These are phyloP conservation scores for Zelostemma sp. DNA, from an alignment of 1,140 invertebrate genomes.

Conservation along the genomic window DNA sequence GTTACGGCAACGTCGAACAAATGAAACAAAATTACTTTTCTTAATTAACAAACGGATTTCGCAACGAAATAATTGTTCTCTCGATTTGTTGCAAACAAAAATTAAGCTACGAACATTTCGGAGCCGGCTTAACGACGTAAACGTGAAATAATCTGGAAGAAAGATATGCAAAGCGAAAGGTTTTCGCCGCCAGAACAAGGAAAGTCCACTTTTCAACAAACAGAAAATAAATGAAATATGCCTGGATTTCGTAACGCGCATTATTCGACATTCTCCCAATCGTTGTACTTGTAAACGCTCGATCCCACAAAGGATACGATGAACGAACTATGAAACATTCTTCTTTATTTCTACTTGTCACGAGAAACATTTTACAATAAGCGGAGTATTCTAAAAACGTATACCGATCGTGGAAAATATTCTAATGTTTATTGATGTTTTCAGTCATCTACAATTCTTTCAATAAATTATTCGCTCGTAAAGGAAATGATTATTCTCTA, in stretches of 20 bases:
- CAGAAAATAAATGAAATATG: slow-evolving; percentile 48
- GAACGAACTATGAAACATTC: not conserved
- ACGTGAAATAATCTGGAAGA: too few relatives aligned
- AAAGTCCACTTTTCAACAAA: slow-evolving; percentile 48
- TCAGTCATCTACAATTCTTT: too few relatives aligned
- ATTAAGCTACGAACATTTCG: too few relatives aligned
- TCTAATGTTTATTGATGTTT: not conserved
- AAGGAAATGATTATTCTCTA: too few relatives aligned
- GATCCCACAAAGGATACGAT: not conserved
- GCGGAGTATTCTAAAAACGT: too few relatives aligned
- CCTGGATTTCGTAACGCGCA: slow-evolving; percentile 34
- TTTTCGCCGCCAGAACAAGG: slow-evolving; percentile 43
- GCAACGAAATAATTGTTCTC: too few relatives aligned
- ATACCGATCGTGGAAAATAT: not conserved
- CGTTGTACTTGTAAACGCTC: not conserved
- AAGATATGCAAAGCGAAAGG: too few relatives aligned
- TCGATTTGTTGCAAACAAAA: too few relatives aligned
- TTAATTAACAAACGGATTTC: too few relatives aligned
- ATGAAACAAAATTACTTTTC: too few relatives aligned
- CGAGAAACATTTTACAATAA: not conserved
- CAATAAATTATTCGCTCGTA: too few relatives aligned
- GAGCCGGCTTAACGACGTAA: too few relatives aligned
- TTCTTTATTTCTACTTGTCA: not conserved
- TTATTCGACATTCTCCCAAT: slow-evolving; percentile 4
- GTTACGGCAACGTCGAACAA: not conserved